Evolutionary conservation across 2,113 vertebrate genomes (phyloP), one percentile per base, ranked within the genome.

Genomic region (Lichenostomus cassidix): DNA sequence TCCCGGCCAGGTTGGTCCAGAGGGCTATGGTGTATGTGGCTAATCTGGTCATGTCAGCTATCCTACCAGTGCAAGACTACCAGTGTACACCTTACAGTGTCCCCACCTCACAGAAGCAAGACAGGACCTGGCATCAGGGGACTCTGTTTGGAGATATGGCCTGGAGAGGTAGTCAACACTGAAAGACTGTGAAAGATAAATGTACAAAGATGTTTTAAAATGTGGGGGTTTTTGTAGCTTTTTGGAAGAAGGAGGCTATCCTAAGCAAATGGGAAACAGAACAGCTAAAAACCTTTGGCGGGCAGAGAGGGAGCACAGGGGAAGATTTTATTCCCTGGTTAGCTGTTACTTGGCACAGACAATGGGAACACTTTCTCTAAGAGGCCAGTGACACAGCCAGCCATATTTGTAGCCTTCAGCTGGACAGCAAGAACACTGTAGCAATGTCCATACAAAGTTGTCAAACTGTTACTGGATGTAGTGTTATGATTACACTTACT

Each of bases 391-490:
- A 39, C 37, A 63, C 47, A 67, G 9, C 6, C 29, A 77, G 50
- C 11, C 12, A 12, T 0, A 3, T 53, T 46, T 76, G 58, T 75
- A 73, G 39, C 33, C 75, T 62, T 85, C 58, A 56, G 35, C 53
- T 56, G 67, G 41, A 68, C 63, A 69, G 53, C 12, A 84, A 28
- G 53, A 73, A 21, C 39, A 5, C 41, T 52, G 6, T 53, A 41
- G 55, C 31, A 4, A 1, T 24, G 58, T 64, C 67, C 15, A 29
- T 8, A 55, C 9, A 37, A 55, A 39, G 28, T 13, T 0, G 0
- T 70, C 5, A 2, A 65, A 44, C 9, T 33, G 23, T 31, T 64
- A 63, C 35, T 68, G 64, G 41, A 24, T 60, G 62, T 58, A 75
- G 24, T 6, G 2, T 67, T 60, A 80, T 81, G 58, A 60, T 86